Evolutionary conservation across 37 sponge, comb jelly and placozoan species (phyloP), one percentile per base, ranked within the genome.

Genomic region (Spongia lamella): DNA sequence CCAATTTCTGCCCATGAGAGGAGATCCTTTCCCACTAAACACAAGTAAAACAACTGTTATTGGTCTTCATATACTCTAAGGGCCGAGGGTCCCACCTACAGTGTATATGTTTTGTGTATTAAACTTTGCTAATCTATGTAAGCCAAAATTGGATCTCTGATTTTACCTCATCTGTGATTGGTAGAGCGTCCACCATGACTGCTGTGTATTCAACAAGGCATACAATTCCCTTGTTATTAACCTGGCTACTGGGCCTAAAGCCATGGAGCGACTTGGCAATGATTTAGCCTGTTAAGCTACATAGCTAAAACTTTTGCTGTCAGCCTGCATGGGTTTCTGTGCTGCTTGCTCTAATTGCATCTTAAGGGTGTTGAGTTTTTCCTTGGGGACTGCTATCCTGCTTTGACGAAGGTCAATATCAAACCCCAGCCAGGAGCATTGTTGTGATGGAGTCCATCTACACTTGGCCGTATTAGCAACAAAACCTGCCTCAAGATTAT

Each of bases 211-310:
- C 9, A 75, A n/a, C 22, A 75, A 15, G 1, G 76, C 53, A 47
- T 75, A 75, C 50, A 75, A 31, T 15, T 30, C 31, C 49, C 76
- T 31, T 1, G 76, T 75, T 63, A 60, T 75, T n/a, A 75, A 38
- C 11, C 76, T 60, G 22, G 51, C 51, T 3, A 75, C 63, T 40
- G 76, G 51, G 31, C 76, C 76, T 7, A 75, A 7, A 16, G 63
- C 76, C 25, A 75, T 31, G 7, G n/a, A n/a, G n/a, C n/a, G 51
- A 26, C 63, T 62, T 62, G 26, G 76, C 60, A n/a, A n/a, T n/a
- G n/a, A n/a, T n/a, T n/a, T n/a, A n/a, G n/a, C n/a, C n/a, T n/a
- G n/a, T n/a, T n/a, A n/a, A n/a, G n/a, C n/a, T n/a, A n/a, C n/a
- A n/a, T n/a, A n/a, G n/a, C n/a, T n/a, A n/a, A n/a, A n/a, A n/a